Evolutionary conservation across 1,140 invertebrate species (phyloP).

Genomic region (Neelides sp.): DNA sequence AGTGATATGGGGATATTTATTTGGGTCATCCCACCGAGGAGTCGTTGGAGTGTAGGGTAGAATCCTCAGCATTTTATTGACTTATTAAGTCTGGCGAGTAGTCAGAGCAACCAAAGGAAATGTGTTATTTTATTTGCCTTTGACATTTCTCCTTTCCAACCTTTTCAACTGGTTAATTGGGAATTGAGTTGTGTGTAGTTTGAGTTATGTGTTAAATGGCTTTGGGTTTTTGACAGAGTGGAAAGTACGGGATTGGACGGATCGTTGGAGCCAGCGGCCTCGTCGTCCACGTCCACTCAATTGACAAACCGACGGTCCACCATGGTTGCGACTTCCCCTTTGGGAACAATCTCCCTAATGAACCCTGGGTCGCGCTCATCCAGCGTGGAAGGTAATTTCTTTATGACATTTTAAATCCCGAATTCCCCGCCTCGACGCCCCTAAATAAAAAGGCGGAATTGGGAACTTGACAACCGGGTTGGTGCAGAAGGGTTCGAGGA

Average conservation of each 20-base stretch:
- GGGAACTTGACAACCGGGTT: background rate
- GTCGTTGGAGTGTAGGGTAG: background rate
- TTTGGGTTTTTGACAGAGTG: conserved; percentile 34
- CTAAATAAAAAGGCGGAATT: background rate
- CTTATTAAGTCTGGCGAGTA: background rate
- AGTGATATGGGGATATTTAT: too few relatives aligned
- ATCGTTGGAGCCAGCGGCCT: conserved; percentile 46
- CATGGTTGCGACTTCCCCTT: conserved; percentile 53
- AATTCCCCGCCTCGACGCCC: background rate
- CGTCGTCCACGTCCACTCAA: conserved; percentile 46
- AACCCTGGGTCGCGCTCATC: conserved; percentile 62
- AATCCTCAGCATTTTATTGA: background rate
- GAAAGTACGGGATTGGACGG: conserved; percentile 54
- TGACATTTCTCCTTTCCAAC: background rate
- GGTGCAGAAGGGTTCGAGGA: too few relatives aligned
- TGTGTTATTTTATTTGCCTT: background rate
- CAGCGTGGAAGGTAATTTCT: conserved; percentile 43
- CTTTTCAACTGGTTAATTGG: background rate
- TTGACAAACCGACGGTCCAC: conserved; percentile 37
- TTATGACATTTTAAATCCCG: background rate
- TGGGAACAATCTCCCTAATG: conserved; percentile 40
- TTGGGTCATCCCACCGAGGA: too few relatives aligned
- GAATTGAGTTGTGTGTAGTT: conserved; percentile 3
- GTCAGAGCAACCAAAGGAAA: background rate
- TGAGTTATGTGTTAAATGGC: background rate